Conservation (phyloP, 2,113 vertebrate species). For the Lepisosteus osseus region DNA sequence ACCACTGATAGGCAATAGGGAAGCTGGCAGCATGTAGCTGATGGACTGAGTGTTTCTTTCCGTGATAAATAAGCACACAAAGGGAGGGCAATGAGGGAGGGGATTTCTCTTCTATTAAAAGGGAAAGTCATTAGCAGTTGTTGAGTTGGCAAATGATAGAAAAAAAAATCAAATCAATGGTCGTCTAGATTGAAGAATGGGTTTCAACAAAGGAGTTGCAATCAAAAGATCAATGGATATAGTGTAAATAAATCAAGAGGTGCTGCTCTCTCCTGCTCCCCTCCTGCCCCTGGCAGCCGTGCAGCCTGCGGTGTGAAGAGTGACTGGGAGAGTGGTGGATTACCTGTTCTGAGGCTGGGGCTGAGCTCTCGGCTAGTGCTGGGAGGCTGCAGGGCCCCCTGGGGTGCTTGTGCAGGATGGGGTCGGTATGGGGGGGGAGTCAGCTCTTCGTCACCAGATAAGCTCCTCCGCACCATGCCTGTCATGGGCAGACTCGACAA, state of each 20-base stretch:
- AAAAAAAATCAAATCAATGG: too few relatives aligned
- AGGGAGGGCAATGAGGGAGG: too few relatives aligned
- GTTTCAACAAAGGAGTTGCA: neutral
- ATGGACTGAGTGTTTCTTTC: too few relatives aligned
- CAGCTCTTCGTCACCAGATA: conserved; percentile 87
- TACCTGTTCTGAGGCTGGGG: conserved; percentile 90
- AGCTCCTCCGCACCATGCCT: conserved; percentile 80
- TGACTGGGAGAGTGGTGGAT: conserved; percentile 50
- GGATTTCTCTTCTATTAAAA: too few relatives aligned
- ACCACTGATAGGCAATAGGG: too few relatives aligned
- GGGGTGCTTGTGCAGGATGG: conserved; percentile 76
- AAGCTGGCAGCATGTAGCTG: too few relatives aligned
- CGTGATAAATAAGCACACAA: too few relatives aligned
- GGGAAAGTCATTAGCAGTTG: too few relatives aligned
- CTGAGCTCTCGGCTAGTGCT: conserved; percentile 71
- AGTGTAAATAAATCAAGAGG: neutral
- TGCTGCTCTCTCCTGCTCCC: neutral
- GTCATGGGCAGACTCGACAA: conserved; percentile 76
- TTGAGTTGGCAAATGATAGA: too few relatives aligned
- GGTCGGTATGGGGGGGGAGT: conserved; percentile 80
- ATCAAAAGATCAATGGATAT: neutral
- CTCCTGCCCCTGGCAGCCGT: conserved; percentile 2
- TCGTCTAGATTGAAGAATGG: too few relatives aligned
- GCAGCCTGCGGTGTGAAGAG: conserved; percentile 10
- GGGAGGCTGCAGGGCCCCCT: conserved; percentile 72